Evolutionary conservation across 1,140 invertebrate species (phyloP), one percentile per base, ranked within the genome.

Genomic region (Tribolium castaneum): DNA sequence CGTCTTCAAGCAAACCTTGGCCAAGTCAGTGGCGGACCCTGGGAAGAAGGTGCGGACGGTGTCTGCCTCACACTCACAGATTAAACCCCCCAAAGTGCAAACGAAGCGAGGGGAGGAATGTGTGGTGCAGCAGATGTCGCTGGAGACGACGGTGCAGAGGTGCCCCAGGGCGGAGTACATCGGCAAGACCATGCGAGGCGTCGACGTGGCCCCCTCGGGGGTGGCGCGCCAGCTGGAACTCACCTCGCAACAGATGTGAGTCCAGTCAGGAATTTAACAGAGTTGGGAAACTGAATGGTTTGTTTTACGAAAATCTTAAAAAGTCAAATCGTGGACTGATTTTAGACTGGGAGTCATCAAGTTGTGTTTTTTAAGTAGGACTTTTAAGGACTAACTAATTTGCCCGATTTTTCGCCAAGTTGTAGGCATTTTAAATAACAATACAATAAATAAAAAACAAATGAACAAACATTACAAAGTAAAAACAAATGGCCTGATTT

Each of bases 61-160:
- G 34, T 14, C 22, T 39, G 30, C 54, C 0, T n/a, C 51, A 1
- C 59, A 13, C 13, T 34, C 59, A n/a, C n/a, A 22, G 10, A 14
- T 35, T 6, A 35, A 5, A 5, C 22, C 25, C n/a, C 72, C 54
- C 0, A 50, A 9, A 13, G 30, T 76, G 3, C 72, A 62, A 66
- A 79, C 78, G 4, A 34, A 51, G 7, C 16, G 71, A 52, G 78
- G 78, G 12, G 19, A 35, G n/a, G 74, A 70, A 12, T 14, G 22
- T 2, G 75, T 66, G 12, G 25, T 25, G n/a, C 39, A 72, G n/a
- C 62, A 71, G n/a, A 14, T 76, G 25, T 30, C 30, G n/a, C 13
- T 71, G n/a, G 70, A 79, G 34, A 71, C 51, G 14, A 71, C 35
- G 22, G 78, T 79, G n/a, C 62, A 76, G 19, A 71, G 75, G 50